Conservation (phyloP, 2,888 invertebrate genomes). For the Tipula helvola region DNA sequence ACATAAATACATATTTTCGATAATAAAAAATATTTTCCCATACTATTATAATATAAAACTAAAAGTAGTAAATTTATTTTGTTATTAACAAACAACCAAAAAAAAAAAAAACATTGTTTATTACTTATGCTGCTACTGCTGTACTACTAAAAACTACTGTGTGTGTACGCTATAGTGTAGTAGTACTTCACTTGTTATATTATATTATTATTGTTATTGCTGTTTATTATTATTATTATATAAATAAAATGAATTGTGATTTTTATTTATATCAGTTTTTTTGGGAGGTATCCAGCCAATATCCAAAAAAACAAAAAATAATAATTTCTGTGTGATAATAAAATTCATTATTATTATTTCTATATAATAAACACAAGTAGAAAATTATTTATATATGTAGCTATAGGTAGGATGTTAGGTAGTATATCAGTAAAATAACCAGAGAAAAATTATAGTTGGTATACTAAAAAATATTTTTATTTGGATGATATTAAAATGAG, state of each 20-base stretch:
- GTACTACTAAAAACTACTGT: background rate
- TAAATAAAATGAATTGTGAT: background rate
- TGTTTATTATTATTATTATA: background rate
- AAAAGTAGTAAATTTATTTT: slow-evolving; percentile 4
- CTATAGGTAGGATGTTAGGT: background rate
- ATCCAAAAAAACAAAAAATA: background rate
- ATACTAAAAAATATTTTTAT: background rate
- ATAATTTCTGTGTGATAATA: background rate
- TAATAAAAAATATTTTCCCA: background rate
- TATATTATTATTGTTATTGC: background rate
- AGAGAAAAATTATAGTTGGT: background rate
- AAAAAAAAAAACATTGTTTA: background rate
- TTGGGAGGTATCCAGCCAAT: background rate
- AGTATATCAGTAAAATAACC: background rate
- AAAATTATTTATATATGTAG: background rate
- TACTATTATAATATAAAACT: background rate
- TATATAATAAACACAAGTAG: background rate
- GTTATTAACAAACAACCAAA: background rate
- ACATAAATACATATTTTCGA: slow-evolving; percentile 4
- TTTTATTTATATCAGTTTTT: background rate
- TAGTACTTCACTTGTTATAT: background rate
- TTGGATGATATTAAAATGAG: background rate
- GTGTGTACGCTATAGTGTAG: background rate
- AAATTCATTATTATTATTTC: background rate
- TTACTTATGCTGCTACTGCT: background rate